phyloP scores from a whole-genome alignment of 2,888 invertebrate genomes.

The Antitype chi region DNA sequence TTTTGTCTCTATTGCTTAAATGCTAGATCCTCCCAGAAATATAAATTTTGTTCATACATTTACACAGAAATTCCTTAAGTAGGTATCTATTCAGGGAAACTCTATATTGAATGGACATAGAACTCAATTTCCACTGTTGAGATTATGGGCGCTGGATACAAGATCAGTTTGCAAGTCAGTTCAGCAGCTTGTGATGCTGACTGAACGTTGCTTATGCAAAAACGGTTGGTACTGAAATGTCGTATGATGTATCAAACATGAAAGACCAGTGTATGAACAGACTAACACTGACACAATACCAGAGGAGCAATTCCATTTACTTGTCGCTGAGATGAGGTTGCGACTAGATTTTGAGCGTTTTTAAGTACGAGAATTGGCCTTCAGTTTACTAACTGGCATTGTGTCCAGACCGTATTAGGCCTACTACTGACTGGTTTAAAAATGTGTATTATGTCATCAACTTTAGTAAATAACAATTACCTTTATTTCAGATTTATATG shows the following conservation, averaged over 20 bases:
- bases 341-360: too few relatives aligned
- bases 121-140: background rate
- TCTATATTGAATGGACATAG: background rate
- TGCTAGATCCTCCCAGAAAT: background rate
- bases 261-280: too few relatives aligned
- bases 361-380: too few relatives aligned
- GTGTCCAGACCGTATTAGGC: background rate
- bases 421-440: background rate
- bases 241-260: too few relatives aligned
- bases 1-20: background rate
- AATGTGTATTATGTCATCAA: background rate
- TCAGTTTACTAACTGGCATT: background rate
- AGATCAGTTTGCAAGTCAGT: background rate
- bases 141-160: background rate
- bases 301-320: too few relatives aligned
- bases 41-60: background rate
- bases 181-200: background rate
- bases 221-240: too few relatives aligned
- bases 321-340: too few relatives aligned
- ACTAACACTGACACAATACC: too few relatives aligned
- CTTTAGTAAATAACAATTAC: background rate
- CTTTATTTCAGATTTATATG: constrained; percentile 92
- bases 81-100: background rate
- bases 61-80: background rate
- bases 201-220: too few relatives aligned